Conservation (phyloP, 2,888 invertebrate species). For the Nebria salina region DNA sequence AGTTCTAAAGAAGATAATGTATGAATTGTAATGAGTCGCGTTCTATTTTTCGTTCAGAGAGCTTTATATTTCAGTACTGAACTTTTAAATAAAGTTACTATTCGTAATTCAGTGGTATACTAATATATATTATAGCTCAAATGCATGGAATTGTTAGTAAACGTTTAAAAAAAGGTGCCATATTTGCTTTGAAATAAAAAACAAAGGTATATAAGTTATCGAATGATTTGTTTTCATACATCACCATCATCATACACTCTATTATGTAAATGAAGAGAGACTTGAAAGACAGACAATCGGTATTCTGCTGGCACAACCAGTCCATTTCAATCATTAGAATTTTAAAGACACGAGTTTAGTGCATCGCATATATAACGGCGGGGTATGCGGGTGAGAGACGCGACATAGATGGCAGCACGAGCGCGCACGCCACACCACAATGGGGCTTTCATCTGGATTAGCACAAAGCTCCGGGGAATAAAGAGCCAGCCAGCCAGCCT, state of each 20-base stretch:
- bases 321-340: slow-evolving; percentile 61
- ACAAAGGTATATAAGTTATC: neutral
- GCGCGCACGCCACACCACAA: slow-evolving; percentile 54
- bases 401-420: neutral
- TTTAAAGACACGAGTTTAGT: slow-evolving; percentile 56
- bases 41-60: no score
- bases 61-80: no score
- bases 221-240: neutral
- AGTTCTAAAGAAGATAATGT: neutral
- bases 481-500: slow-evolving; percentile 19
- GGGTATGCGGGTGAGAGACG: slow-evolving; percentile 50
- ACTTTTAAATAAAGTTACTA: no score
- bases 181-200: no score
- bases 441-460: slow-evolving; percentile 61
- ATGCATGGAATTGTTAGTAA: no score
- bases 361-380: slow-evolving; percentile 49
- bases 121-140: no score
- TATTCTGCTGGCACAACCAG: slow-evolving; percentile 43
- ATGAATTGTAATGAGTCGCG: no score
- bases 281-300: slow-evolving; percentile 13
- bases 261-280: neutral
- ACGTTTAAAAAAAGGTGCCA: no score
- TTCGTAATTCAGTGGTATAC: no score
- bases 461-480: slow-evolving; percentile 52
- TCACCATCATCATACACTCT: neutral